A percentile compares a stretch with the other conserved stretches of the same genome.
Conservation (phyloP, 2,113 vertebrate species). For the Dolichotis patagonum region DNA sequence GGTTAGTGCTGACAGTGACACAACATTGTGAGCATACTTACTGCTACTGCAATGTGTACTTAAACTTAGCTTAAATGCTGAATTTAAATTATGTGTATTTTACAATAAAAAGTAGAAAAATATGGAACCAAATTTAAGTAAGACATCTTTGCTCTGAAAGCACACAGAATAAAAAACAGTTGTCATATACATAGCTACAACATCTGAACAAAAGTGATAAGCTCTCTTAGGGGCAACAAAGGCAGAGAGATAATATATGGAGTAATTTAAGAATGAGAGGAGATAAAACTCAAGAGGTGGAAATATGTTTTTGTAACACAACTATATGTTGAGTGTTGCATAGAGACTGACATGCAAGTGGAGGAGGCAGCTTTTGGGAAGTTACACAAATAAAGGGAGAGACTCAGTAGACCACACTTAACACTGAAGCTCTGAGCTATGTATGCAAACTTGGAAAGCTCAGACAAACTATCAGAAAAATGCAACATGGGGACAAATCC, state of each 20-base stretch:
- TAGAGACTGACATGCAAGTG: neutral
- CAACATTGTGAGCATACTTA: neutral
- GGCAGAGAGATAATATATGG: neutral
- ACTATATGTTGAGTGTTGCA: neutral
- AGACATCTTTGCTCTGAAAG: neutral
- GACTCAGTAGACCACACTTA: neutral
- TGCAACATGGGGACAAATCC: neutral
- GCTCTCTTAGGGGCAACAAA: neutral
- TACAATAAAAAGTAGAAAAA: neutral
- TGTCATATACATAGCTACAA: neutral
- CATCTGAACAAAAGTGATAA: neutral
- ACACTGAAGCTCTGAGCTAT: neutral
- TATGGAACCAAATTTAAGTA: neutral
- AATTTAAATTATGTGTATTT: neutral
- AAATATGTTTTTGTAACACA: neutral
- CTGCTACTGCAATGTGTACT: neutral
- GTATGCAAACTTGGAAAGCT: neutral
- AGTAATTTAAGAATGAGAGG: neutral
- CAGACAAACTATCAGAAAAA: neutral
- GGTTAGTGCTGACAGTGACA: neutral
- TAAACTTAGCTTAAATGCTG: neutral
- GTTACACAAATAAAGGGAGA: neutral
- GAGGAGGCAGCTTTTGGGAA: neutral
- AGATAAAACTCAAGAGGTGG: neutral
- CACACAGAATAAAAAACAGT: neutral